These are phyloP conservation scores for Caenorhabditis sp. DNA, from an alignment of 2,888 invertebrate genomes.

Conservation along the genomic window DNA sequence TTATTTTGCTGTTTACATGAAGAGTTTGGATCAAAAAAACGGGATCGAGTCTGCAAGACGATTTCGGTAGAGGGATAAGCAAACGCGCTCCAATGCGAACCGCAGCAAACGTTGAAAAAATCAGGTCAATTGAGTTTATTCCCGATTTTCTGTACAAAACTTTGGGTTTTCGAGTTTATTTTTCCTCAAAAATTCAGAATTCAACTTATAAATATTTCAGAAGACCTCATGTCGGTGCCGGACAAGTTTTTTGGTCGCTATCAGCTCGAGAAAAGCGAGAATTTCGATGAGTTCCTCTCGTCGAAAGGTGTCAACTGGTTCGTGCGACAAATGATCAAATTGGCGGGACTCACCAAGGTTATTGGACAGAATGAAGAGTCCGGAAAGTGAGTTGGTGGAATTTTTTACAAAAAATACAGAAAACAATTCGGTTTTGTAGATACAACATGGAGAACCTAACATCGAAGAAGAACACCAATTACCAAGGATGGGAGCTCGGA, in stretches of 20 bases:
- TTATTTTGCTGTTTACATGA: slow-evolving; percentile 2
- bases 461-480: slow-evolving; percentile 78
- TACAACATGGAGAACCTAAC: slow-evolving; percentile 78
- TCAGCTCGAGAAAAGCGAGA: slow-evolving; percentile 79
- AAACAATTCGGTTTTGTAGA: slow-evolving; percentile 34
- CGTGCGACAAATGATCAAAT: slow-evolving; percentile 76
- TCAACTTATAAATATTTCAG: not conserved
- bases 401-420: not conserved
- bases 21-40: no score
- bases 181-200: no score
- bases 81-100: slow-evolving; percentile 36
- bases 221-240: slow-evolving; percentile 53
- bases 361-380: slow-evolving; percentile 48
- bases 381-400: not conserved
- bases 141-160: not conserved
- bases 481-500: slow-evolving; percentile 76
- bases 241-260: slow-evolving; percentile 79
- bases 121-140: not conserved
- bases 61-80: not conserved
- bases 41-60: not conserved
- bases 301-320: slow-evolving; percentile 78
- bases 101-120: not conserved
- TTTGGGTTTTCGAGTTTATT: no score
- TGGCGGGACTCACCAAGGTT: slow-evolving; percentile 79
- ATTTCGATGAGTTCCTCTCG: slow-evolving; percentile 82